These are phyloP conservation scores for Drosophila insularis DNA, from an alignment of 1,140 invertebrate genomes.

Conservation along the genomic window DNA sequence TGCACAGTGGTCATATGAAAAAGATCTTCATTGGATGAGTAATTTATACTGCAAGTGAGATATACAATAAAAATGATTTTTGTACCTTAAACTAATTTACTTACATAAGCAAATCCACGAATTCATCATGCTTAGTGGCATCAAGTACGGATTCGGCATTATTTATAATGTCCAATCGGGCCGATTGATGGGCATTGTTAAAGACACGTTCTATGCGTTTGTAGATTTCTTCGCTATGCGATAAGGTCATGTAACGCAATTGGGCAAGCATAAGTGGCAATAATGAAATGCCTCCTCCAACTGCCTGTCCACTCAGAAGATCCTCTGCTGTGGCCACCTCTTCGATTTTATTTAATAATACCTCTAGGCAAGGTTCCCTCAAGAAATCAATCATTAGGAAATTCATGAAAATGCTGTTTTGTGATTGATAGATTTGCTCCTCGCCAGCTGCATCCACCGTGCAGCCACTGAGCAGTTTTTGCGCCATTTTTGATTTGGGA, in stretches of 20 bases:
- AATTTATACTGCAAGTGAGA: conserved; percentile 56
- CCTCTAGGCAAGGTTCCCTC: conserved; percentile 80
- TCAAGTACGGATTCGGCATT: conserved; percentile 70
- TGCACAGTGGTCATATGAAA: conserved; percentile 65
- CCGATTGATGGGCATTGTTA: conserved; percentile 43
- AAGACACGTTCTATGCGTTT: conserved; percentile 61
- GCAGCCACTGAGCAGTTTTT: conserved; percentile 77
- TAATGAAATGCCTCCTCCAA: conserved; percentile 28
- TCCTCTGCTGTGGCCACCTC: conserved; percentile 48
- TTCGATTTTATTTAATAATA: conserved; percentile 81
- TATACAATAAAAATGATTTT: not conserved
- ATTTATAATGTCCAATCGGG: conserved; percentile 67
- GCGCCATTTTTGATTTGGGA: conserved; percentile 72
- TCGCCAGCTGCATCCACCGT: conserved; percentile 66
- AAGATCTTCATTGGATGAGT: conserved; percentile 62
- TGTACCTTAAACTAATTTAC: not conserved
- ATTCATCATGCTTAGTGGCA: conserved; percentile 71
- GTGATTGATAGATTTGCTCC: conserved; percentile 74
- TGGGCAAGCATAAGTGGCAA: conserved; percentile 69
- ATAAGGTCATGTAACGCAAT: conserved; percentile 65
- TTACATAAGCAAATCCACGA: conserved; percentile 70
- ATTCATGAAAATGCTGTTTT: conserved; percentile 83
- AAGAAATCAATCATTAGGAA: conserved; percentile 82
- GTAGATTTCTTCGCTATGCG: conserved; percentile 67
- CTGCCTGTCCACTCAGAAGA: conserved; percentile 3